phyloP scores from a whole-genome alignment of 2,797 vertebrate genomes.

The Myotis myotis region DNA sequence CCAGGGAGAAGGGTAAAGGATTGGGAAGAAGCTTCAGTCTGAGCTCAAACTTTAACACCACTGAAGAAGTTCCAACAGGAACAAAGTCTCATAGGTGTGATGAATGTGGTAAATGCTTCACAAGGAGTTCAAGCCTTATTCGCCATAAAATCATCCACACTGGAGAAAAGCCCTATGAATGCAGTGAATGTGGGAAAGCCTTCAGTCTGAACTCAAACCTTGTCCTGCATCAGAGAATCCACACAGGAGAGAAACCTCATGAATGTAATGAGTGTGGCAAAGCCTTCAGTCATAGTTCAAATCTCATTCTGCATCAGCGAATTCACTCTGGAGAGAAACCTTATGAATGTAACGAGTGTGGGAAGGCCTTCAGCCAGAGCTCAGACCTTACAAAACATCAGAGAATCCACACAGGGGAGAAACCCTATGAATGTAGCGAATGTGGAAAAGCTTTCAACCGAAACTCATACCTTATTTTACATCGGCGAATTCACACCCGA shows the following conservation, averaged over 20 bases:
- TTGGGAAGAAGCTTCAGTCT: conserved; percentile 79
- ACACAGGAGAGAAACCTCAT: conserved; percentile 81
- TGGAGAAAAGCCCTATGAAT: conserved; percentile 78
- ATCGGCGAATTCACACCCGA: conserved; percentile 80
- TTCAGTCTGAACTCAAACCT: conserved; percentile 82
- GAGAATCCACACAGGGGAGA: conserved; percentile 79
- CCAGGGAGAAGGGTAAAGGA: conserved; percentile 76
- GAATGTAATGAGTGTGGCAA: conserved; percentile 80
- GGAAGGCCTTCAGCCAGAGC: conserved; percentile 81
- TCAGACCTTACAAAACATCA: conserved; percentile 81
- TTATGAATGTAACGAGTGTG: conserved; percentile 79
- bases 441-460: conserved; percentile 82
- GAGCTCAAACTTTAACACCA: conserved; percentile 72
- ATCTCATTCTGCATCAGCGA: conserved; percentile 80
- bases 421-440: conserved; percentile 80
- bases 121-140: conserved; percentile 79
- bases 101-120: conserved; percentile 80
- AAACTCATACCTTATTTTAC: conserved; percentile 81
- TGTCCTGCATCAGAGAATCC: conserved; percentile 80
- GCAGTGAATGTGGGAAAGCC: conserved; percentile 79
- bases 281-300: conserved; percentile 81
- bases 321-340: conserved; percentile 82
- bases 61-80: conserved; percentile 69
- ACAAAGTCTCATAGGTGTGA: conserved; percentile 76
- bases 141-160: conserved; percentile 80